Conservation (phyloP, 2,113 vertebrate species). For the Shinisaurus crocodilurus region DNA sequence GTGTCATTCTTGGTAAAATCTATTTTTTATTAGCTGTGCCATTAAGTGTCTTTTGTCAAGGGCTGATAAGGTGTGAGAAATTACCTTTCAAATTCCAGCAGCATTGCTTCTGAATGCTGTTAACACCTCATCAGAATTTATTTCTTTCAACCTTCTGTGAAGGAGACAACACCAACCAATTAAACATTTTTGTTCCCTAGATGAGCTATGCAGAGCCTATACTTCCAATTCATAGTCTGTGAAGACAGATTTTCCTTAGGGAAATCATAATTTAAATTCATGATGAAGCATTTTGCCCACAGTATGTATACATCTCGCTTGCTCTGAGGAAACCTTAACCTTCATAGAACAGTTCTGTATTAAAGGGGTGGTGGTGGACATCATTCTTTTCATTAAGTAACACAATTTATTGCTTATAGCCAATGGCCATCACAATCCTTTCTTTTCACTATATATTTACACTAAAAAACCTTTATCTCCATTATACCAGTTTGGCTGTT, state of each 20-base stretch:
- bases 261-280: not conserved
- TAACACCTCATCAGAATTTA: slow-evolving; percentile 9
- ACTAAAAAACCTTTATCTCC: not conserved
- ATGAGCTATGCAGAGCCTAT: not conserved
- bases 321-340: not conserved
- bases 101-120: not conserved
- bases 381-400: not conserved
- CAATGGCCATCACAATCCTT: too few species aligned
- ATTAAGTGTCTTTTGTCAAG: slow-evolving; percentile 4
- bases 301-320: not conserved
- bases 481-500: not conserved
- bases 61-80: slow-evolving; percentile 26
- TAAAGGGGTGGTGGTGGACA: not conserved
- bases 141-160: not conserved
- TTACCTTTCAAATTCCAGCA: slow-evolving; percentile 30
- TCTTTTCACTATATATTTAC: not conserved
- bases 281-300: not conserved
- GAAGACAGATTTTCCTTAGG: not conserved
- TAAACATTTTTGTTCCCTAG: not conserved
- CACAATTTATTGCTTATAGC: too few species aligned
- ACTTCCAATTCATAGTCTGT: not conserved
- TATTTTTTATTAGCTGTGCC: slow-evolving; percentile 14
- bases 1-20: not conserved
- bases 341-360: not conserved
- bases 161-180: not conserved